Conservation (phyloP, 23 tunicate species). For the Phallusia fumigata region DNA sequence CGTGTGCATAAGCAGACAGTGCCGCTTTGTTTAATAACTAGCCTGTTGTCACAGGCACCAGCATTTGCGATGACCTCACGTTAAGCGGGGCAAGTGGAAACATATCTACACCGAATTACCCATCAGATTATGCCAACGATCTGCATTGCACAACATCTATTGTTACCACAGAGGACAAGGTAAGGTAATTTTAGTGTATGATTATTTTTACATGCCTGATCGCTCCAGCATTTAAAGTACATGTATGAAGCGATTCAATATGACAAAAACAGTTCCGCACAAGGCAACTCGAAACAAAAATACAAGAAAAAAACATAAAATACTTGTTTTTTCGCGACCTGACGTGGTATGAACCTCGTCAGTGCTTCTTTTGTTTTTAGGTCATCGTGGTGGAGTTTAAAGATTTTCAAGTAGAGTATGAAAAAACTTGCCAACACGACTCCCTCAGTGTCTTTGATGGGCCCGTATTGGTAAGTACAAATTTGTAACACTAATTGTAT, state of each 20-base stretch:
- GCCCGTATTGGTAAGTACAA: not conserved
- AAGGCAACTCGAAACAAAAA: too few species aligned
- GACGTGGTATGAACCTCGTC: too few species aligned
- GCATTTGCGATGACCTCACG: not conserved
- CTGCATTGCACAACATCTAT: not conserved
- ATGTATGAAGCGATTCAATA: too few species aligned
- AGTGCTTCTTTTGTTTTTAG: not conserved
- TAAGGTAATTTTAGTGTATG: too few species aligned
- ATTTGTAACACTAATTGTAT: too few species aligned
- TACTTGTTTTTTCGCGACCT: too few species aligned
- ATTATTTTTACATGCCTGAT: too few species aligned
- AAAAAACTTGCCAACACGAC: not conserved
- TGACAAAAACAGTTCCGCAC: too few species aligned
- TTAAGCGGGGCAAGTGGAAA: not conserved
- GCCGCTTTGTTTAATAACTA: too few species aligned
- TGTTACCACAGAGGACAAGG: conserved; percentile 4
- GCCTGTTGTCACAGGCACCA: not conserved
- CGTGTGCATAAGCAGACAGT: too few species aligned
- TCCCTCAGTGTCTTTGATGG: not conserved
- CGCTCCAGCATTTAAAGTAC: too few species aligned
- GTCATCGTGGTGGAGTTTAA: not conserved
- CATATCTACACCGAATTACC: not conserved
- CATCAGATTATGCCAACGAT: not conserved
- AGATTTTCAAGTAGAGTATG: not conserved
- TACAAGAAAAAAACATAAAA: too few species aligned